phyloP scores from a whole-genome alignment of 1,140 invertebrate genomes.

The Cyclina sinensis region DNA sequence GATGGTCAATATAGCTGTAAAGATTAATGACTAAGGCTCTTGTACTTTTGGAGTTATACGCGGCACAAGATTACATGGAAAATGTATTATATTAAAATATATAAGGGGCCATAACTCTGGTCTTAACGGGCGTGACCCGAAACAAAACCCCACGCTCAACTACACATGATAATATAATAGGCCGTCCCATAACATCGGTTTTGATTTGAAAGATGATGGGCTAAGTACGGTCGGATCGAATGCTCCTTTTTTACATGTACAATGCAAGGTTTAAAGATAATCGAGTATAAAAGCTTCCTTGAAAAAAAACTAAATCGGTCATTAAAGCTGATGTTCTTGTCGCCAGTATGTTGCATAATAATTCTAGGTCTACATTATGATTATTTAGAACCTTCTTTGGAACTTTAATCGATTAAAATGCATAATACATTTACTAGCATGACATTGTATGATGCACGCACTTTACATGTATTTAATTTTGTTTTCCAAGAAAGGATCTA shows the following conservation, averaged over 20 bases:
- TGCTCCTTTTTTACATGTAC: constrained; percentile 28
- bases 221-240: constrained; percentile 19
- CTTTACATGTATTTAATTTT: background rate
- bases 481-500: constrained; percentile 28
- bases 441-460: constrained; percentile 32
- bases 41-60: too few species aligned
- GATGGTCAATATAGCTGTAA: constrained; percentile 28
- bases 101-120: too few species aligned
- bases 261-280: constrained; percentile 35
- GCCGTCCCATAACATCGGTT: constrained; percentile 29
- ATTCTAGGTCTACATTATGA: constrained; percentile 23
- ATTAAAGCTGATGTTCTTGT: constrained; percentile 17
- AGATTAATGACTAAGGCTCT: constrained; percentile 25
- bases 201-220: constrained; percentile 34
- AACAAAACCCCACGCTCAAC: too few species aligned
- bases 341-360: constrained; percentile 20
- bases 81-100: too few species aligned
- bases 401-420: constrained; percentile 24
- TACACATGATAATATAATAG: too few species aligned
- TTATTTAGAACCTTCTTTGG: constrained; percentile 30
- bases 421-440: constrained; percentile 29
- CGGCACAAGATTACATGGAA: too few species aligned
- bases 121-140: too few species aligned
- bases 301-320: constrained; percentile 16
- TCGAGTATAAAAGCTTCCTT: constrained; percentile 34